phyloP scores from a whole-genome alignment of 2,888 invertebrate genomes.

The Pomacea canaliculata region DNA sequence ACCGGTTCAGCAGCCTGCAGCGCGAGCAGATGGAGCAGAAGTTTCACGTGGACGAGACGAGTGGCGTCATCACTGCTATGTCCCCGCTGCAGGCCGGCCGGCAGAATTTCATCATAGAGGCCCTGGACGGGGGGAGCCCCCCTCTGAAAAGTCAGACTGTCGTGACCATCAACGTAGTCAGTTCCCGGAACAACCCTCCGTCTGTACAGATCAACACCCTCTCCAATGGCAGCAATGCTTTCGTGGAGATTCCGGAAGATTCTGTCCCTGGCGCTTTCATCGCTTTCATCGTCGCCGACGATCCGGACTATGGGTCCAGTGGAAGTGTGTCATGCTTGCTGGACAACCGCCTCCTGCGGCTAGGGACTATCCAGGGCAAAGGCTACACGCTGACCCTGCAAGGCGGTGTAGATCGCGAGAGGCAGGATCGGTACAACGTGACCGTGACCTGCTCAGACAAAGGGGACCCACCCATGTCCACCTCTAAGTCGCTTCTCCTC shows the following conservation, averaged over 20 bases:
- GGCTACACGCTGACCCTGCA: conserved; percentile 34
- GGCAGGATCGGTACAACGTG: conserved; percentile 24
- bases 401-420: conserved; percentile 26
- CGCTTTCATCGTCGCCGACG: conserved; percentile 22
- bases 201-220: conserved; percentile 23
- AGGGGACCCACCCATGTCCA: conserved; percentile 32
- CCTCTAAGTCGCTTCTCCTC: conserved; percentile 48
- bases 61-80: conserved; percentile 50
- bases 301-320: conserved; percentile 22
- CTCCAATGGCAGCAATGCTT: conserved; percentile 25
- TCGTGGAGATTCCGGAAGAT: conserved; percentile 28
- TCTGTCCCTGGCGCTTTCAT: conserved; percentile 11
- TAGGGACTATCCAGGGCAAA: conserved; percentile 25
- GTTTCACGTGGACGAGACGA: conserved; percentile 48
- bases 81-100: conserved; percentile 12
- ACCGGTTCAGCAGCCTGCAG: conserved; percentile 44
- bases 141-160: conserved; percentile 30
- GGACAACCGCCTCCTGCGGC: conserved; percentile 18
- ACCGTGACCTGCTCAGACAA: conserved; percentile 26
- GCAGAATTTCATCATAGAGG: conserved; percentile 47
- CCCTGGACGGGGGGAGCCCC: conserved; percentile 48
- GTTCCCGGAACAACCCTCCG: conserved; percentile 30
- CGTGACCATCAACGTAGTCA: conserved; percentile 29
- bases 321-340: conserved; percentile 23
- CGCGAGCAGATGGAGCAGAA: conserved; percentile 22